These are phyloP conservation scores for Rhamphomyia laevipes DNA, from an alignment of 2,888 invertebrate genomes.

Conservation along the genomic window DNA sequence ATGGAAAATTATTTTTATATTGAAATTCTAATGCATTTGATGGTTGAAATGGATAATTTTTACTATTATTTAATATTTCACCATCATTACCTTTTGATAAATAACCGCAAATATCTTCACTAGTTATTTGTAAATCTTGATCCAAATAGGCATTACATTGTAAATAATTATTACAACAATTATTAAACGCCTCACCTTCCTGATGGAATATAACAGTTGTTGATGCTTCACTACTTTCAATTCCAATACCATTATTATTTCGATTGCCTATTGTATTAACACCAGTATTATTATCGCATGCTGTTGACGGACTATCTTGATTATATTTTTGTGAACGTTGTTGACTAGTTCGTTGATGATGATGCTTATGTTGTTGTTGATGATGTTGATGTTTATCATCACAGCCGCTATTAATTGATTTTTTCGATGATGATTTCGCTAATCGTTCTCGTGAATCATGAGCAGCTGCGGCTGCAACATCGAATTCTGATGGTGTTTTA, in stretches of 20 bases:
- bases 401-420: constrained; percentile 6
- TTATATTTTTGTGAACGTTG: constrained; percentile 1
- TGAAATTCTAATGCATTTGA: constrained; percentile 35
- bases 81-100: constrained; percentile 31
- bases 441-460: constrained; percentile 1
- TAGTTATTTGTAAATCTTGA: constrained; percentile 37
- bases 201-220: constrained; percentile 37
- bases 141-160: constrained; percentile 37
- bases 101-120: constrained; percentile 36
- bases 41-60: constrained; percentile 36
- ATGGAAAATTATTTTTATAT: constrained; percentile 34
- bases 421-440: constrained; percentile 3
- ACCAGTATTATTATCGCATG: constrained; percentile 19
- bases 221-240: constrained; percentile 23
- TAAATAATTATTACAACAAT: constrained; percentile 35
- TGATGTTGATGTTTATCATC: constrained; percentile 5
- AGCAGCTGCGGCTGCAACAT: constrained; percentile 16
- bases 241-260: constrained; percentile 21
- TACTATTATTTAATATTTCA: constrained; percentile 33
- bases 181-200: constrained; percentile 36
- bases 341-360: not conserved
- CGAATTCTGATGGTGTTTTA: constrained; percentile 29
- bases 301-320: constrained; percentile 5
- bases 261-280: constrained; percentile 22
- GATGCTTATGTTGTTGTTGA: not conserved